Evolutionary conservation across 2,888 invertebrate genomes (phyloP).

Genomic region (Xanthorhoe spadicearia): DNA sequence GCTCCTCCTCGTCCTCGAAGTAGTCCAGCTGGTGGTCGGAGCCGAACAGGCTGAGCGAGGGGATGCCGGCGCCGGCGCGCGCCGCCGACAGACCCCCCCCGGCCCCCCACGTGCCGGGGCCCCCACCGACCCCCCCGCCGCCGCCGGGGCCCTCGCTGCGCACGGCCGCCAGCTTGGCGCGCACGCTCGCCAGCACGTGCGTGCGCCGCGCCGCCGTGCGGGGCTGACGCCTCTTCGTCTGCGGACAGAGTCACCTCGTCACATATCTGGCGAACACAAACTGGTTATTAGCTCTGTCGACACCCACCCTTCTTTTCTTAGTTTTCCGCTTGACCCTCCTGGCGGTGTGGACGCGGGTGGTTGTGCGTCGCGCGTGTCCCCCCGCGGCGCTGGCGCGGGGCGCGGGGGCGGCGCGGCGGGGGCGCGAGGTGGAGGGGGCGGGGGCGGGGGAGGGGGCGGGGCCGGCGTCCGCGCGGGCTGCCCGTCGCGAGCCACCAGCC

Average conservation of each 20-base stretch:
- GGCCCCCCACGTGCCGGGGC: slow-evolving; percentile 20
- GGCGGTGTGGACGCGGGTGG: slow-evolving; percentile 71
- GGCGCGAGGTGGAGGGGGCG: slow-evolving; percentile 34
- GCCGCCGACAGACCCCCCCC: slow-evolving; percentile 36
- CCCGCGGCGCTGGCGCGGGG: background rate
- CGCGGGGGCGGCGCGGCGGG: slow-evolving; percentile 5
- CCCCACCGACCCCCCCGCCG: slow-evolving; percentile 8
- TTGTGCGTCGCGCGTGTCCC: background rate
- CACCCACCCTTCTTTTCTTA: slow-evolving; percentile 69
- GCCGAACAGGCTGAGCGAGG: slow-evolving; percentile 85
- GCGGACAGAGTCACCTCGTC: slow-evolving; percentile 14
- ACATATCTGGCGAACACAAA: background rate
- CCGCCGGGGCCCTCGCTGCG: slow-evolving; percentile 30
- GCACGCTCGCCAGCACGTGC: slow-evolving; percentile 65
- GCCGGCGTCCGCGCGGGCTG: slow-evolving; percentile 14
- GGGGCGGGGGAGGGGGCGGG: slow-evolving; percentile 4
- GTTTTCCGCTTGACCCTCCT: slow-evolving; percentile 69
- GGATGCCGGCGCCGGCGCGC: slow-evolving; percentile 56
- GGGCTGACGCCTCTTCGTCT: slow-evolving; percentile 62
- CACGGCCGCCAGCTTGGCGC: slow-evolving; percentile 61
- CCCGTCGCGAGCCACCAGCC: background rate
- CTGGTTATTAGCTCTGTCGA: too few relatives aligned
- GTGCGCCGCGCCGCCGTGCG: slow-evolving; percentile 76
- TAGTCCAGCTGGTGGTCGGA: slow-evolving; percentile 88
- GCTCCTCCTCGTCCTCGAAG: slow-evolving; percentile 83